A percentile compares a stretch with the other conserved stretches of the same genome.
Evolutionary conservation across 1,140 invertebrate genomes (phyloP).

Genomic region (Apis dorsata): DNA sequence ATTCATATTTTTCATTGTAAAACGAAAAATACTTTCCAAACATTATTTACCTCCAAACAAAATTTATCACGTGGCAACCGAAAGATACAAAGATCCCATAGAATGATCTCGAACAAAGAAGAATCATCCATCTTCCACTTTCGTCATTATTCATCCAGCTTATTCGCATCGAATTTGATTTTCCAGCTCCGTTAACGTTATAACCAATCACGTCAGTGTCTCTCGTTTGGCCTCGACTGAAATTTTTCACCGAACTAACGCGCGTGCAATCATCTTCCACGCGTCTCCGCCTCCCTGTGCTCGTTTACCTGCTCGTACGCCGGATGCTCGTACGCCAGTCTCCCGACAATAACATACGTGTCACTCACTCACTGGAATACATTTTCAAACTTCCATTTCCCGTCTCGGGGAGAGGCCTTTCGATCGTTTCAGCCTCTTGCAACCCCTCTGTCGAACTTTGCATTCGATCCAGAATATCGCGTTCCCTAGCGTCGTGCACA

Average conservation of each 20-base stretch:
- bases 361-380: constrained; percentile 46
- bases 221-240: neutral
- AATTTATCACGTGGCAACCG: too few species aligned
- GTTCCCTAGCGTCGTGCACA: neutral
- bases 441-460: constrained; percentile 24
- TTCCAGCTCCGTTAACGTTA: constrained; percentile 13
- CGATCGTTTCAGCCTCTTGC: constrained; percentile 25
- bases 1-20: too few species aligned
- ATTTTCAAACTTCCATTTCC: constrained; percentile 58
- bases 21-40: too few species aligned
- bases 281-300: constrained; percentile 24
- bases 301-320: constrained; percentile 29
- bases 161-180: constrained; percentile 27
- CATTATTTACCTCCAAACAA: too few species aligned
- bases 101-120: too few species aligned
- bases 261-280: constrained; percentile 20
- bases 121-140: too few species aligned
- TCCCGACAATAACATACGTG: constrained; percentile 52
- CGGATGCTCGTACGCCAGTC: constrained; percentile 45
- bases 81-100: neutral
- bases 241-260: constrained; percentile 29
- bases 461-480: constrained; percentile 33
- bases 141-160: neutral
- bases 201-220: constrained; percentile 21
- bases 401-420: constrained; percentile 33